Conservation (phyloP, 2,113 vertebrate species). For the Mus pahari region DNA sequence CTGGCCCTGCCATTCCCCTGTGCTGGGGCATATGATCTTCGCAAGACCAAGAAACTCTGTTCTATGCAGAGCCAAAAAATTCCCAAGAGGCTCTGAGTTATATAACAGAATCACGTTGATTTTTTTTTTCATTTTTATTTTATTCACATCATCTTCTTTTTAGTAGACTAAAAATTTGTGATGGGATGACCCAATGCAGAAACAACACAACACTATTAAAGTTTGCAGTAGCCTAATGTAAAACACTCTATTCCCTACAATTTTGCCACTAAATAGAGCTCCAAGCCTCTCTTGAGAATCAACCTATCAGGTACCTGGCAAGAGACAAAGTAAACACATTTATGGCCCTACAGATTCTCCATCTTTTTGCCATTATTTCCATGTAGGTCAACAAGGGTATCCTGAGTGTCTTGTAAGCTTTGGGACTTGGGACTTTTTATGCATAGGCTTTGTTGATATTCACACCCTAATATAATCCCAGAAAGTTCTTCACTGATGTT, state of each 20-base stretch:
- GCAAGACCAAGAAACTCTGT: slow-evolving; percentile 29
- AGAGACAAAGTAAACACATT: slow-evolving; percentile 57
- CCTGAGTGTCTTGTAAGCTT: background rate
- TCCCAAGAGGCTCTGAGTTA: slow-evolving; percentile 1
- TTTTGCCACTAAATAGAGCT: slow-evolving; percentile 61
- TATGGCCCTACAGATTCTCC: slow-evolving; percentile 54
- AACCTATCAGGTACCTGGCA: slow-evolving; percentile 45
- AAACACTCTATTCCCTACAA: background rate
- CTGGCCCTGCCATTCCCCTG: too few species aligned
- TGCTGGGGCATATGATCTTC: too few species aligned
- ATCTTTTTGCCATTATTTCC: slow-evolving; percentile 68
- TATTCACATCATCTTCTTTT: slow-evolving; percentile 50
- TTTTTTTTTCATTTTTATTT: slow-evolving; percentile 66
- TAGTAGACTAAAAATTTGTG: slow-evolving; percentile 53
- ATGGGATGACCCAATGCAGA: slow-evolving; percentile 27
- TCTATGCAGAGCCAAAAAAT: background rate
- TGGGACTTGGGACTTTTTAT: background rate
- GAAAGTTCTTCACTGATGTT: background rate
- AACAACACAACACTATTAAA: slow-evolving; percentile 45
- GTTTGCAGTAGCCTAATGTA: slow-evolving; percentile 62
- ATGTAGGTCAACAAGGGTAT: slow-evolving; percentile 58
- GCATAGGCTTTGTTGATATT: background rate
- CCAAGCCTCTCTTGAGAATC: background rate
- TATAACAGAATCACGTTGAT: slow-evolving; percentile 24
- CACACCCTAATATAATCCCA: background rate